A percentile compares a stretch with the other conserved stretches of the same genome.
These are phyloP conservation scores for Metaphire vulgaris DNA, from an alignment of 1,140 invertebrate species.

Conservation along the genomic window DNA sequence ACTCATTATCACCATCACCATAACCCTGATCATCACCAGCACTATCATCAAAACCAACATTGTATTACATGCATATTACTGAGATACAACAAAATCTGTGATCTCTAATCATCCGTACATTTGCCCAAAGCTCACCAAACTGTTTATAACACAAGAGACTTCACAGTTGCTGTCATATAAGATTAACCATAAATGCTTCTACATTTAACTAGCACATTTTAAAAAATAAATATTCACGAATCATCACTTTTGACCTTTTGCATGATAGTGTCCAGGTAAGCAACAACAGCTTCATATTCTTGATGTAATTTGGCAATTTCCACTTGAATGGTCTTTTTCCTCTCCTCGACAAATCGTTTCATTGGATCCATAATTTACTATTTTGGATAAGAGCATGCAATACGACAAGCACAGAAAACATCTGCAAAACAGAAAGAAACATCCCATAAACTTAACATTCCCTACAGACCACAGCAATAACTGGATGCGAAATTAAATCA, in stretches of 20 bases:
- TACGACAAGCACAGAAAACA: no score
- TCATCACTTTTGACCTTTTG: background rate
- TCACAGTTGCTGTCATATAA: background rate
- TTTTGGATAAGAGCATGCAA: no score
- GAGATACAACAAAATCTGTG: background rate
- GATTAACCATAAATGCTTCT: background rate
- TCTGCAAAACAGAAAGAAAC: no score
- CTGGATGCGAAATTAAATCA: no score
- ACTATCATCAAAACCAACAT: no score
- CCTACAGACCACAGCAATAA: no score
- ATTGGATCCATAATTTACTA: background rate
- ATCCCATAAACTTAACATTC: no score
- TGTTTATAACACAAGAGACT: no score
- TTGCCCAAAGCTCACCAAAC: no score
- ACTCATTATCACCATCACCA: no score
- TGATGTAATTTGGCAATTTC: background rate
- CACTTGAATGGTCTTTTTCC: background rate
- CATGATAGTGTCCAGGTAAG: background rate
- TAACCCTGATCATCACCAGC: no score
- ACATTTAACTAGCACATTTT: background rate
- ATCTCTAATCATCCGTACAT: background rate
- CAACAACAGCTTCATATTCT: background rate
- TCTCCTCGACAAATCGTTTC: background rate
- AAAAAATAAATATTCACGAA: background rate
- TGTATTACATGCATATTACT: background rate